Conservation (phyloP, 2,113 vertebrate species). For the Hydropotes inermis region DNA sequence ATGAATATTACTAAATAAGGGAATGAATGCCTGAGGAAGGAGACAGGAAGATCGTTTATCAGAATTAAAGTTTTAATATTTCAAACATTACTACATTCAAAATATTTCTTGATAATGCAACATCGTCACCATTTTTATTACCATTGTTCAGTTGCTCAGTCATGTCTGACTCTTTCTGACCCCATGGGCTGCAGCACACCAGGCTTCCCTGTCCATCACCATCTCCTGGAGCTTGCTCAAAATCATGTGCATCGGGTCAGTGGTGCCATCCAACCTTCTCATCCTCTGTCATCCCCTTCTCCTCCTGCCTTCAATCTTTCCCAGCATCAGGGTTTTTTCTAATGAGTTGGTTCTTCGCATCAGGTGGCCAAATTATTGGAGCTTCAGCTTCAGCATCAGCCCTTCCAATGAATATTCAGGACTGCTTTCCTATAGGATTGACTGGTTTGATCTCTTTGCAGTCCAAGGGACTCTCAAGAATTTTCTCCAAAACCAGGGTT, state of each 20-base stretch:
- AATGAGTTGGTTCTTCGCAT: neutral
- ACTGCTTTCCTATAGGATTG: neutral
- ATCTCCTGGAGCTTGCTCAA: neutral
- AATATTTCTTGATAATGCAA: neutral
- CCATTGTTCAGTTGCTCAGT: neutral
- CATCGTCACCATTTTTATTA: neutral
- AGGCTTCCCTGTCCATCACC: neutral
- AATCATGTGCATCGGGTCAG: neutral
- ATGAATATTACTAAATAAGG: neutral
- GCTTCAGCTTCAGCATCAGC: neutral
- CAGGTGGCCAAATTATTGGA: neutral
- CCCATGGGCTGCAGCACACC: neutral
- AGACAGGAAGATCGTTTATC: neutral
- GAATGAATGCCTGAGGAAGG: neutral
- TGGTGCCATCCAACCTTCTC: neutral
- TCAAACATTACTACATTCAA: neutral
- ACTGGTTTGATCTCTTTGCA: neutral
- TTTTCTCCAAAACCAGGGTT: neutral
- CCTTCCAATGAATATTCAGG: neutral
- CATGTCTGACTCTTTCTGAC: neutral
- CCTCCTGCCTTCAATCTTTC: neutral
- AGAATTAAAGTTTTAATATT: neutral
- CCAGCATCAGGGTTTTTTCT: neutral
- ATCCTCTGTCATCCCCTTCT: neutral
- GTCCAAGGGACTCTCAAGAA: neutral